Evolutionary conservation across 1,140 invertebrate species (phyloP), one percentile per base, ranked within the genome.

Genomic region (Papilio machaon): DNA sequence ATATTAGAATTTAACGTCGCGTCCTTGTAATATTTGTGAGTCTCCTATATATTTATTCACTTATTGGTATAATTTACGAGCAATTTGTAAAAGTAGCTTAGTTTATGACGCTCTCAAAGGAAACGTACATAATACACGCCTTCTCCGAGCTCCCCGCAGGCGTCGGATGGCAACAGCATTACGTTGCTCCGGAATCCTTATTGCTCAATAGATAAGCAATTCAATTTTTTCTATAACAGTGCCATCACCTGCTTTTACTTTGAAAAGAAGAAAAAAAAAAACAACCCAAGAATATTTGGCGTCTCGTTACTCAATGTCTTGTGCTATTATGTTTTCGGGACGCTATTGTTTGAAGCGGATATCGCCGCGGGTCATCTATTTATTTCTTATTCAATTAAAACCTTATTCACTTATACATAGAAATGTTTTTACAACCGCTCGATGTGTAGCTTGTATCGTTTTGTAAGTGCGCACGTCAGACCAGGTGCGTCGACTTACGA

Each of bases 291-390:
- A 85, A 85, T 87, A 85, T 89, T 89, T 90, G 88, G 87, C 85
- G 87, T 91, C 87, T 89, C 87, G 89, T 91, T 90, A 91, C 88
- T 91, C 88, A 90, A 90, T 91, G 89, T 91, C 89, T 90, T 87
- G 85, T 83, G 81, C 83, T 84, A 85, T 90, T 91, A 84, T 90
- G 81, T 86, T 74, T 73, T 83, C 79, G 80, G 79, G 84, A 82
- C 83, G 79, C 81, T 83, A 86, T 91, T 93, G 90, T 91, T 86
- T 84, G 82, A 60, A 84, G 81, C 80, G 80, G 82, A 73, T 86
- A 82, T 84, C 78, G 84, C 81, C 81, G 79, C 76, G 70, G 82
- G 75, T 75, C 78, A 73, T 77, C 83, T 73, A 81, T 67, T 86
- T 85, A 78, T 78, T 82, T 81, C 83, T 89, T 85, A 85, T 85